Base-by-base conservation (phyloP, 2,113 vertebrate genomes). In the Leptosomus discolor region DNA sequence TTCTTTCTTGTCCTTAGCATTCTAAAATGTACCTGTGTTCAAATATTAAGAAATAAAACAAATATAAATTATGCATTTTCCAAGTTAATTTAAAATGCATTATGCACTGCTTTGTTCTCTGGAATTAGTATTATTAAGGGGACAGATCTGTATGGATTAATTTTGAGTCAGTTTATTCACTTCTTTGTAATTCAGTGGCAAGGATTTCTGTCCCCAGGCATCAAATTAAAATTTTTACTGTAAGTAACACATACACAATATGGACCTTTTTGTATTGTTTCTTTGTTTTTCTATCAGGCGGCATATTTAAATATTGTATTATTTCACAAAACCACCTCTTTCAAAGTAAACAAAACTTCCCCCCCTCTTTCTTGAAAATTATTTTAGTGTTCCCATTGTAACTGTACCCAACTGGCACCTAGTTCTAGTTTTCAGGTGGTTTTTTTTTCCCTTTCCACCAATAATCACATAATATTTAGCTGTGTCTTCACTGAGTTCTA, bases 41-140 rank as follows among this genome's bases (percentile, higher is more conserved):
- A 98, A 98, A 98, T 98, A 98, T 97, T 98, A 98, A 97, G 98
- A 98, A 98, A 98, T 98, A 98, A 98, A 98, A 98, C 98, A 98
- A 98, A 98, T 98, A 98, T 98, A 98, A 98, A 98, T 98, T 98
- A 98, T 98, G 98, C 98, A 98, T 98, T 98, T 98, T 98, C 97
- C 97, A 97, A 98, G 98, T 98, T 98, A 98, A 98, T 98, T 98
- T 98, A 98, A 98, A 98, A 98, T 98, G 98, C 98, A 98, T 98
- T 98, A 98, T 98, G 98, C 97, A 96, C 96, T 94, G 96, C 98
- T 98, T 98, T 98, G 98, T 98, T 98, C 98, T 98, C 98, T 45
- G 94, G 97, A 98, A 98, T 98, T 98, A 98, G 98, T 98, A 98
- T 98, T 98, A 98, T 98, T 98, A 98, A 98, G 98, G 98, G 98